Conservation (phyloP, 2,888 invertebrate genomes). For the Embidobia sp. region DNA sequence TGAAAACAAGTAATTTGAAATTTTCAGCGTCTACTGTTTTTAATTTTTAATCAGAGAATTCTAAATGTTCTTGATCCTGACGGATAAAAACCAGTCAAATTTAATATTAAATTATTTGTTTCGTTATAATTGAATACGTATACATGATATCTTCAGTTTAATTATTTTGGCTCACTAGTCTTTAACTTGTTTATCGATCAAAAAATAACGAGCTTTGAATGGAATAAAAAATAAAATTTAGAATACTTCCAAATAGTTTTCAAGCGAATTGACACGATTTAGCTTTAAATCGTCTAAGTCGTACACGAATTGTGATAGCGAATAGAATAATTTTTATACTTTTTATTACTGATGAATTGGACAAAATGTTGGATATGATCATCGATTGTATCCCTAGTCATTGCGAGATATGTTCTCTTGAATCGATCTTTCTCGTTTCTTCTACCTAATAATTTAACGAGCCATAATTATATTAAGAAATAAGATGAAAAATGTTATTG, state of each 20-base stretch:
- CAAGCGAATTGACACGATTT: constrained; percentile 47
- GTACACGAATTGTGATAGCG: constrained; percentile 39
- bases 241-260: background rate
- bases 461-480: constrained; percentile 22
- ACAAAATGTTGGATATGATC: constrained; percentile 5
- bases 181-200: constrained; percentile 9
- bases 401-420: constrained; percentile 24
- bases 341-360: constrained; percentile 33
- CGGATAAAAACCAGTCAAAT: no score
- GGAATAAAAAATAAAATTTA: background rate
- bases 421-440: constrained; percentile 22
- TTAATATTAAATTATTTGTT: no score
- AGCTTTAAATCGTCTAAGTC: constrained; percentile 28
- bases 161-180: constrained; percentile 21
- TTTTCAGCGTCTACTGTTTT: no score
- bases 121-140: no score
- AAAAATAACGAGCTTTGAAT: constrained; percentile 22
- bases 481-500: constrained; percentile 40
- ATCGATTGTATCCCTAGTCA: constrained; percentile 50
- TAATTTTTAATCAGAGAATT: no score
- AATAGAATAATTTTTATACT: constrained; percentile 40
- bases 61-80: no score
- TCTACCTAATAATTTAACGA: constrained; percentile 12
- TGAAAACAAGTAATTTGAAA: no score
- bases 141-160: background rate